These are phyloP conservation scores for Tarsius wallacei DNA, from an alignment of 2,797 vertebrate species.

Conservation along the genomic window DNA sequence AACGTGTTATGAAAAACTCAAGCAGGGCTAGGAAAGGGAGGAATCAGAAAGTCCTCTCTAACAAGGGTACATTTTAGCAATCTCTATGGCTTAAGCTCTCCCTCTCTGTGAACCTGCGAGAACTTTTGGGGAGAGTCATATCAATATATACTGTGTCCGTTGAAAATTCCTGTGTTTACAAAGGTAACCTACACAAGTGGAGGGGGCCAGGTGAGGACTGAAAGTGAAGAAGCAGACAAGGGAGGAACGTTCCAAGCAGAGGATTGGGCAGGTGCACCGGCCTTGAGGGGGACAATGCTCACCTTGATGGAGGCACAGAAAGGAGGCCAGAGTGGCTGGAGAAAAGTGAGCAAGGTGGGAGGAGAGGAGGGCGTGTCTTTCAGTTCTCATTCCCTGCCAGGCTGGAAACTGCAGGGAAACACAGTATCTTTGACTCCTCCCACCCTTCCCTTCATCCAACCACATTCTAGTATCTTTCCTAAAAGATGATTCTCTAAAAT, in stretches of 20 bases:
- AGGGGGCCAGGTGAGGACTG: background rate
- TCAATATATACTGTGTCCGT: background rate
- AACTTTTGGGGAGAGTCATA: background rate
- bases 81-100: background rate
- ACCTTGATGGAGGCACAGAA: background rate
- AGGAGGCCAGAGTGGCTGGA: background rate
- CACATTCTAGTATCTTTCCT: background rate
- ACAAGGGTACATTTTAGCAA: background rate
- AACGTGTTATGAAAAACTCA: background rate
- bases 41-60: background rate
- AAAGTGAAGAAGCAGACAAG: background rate
- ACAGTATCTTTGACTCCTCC: background rate
- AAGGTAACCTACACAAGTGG: background rate
- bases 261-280: background rate
- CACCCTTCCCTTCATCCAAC: background rate
- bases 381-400: background rate
- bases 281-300: background rate
- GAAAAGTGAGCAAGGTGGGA: background rate
- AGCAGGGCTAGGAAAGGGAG: background rate
- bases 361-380: accelerated
- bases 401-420: background rate
- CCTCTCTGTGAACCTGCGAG: background rate
- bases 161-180: background rate
- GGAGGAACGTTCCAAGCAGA: background rate
- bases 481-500: background rate